A percentile compares a stretch with the other conserved stretches of the same genome.
phyloP scores from a whole-genome alignment of 2,888 invertebrate genomes.

The Orchesellides sinensis region DNA sequence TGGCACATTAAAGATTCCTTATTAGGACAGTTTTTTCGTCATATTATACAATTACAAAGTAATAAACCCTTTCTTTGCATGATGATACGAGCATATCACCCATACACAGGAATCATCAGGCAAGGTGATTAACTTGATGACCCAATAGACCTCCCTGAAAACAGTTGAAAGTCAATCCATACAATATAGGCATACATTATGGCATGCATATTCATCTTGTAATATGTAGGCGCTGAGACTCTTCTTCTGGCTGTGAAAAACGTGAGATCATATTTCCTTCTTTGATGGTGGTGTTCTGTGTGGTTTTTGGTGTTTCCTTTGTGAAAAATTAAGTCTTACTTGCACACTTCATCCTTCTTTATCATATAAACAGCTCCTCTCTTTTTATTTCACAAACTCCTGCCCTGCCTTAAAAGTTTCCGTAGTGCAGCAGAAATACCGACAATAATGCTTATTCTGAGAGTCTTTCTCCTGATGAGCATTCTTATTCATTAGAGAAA shows the following conservation, averaged over 20 bases:
- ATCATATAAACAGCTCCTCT: neutral
- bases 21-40: slow-evolving; percentile 36
- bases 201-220: neutral
- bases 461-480: no score
- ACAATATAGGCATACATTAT: neutral
- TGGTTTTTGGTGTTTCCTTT: slow-evolving; percentile 28
- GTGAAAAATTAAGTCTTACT: slow-evolving; percentile 32
- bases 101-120: slow-evolving; percentile 30
- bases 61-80: slow-evolving; percentile 8
- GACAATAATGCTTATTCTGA: neutral
- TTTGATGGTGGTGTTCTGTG: slow-evolving; percentile 22
- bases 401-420: neutral
- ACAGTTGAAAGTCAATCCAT: slow-evolving; percentile 33
- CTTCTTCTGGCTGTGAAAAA: no score
- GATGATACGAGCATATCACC: neutral
- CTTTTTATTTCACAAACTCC: neutral
- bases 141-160: slow-evolving; percentile 50
- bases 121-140: slow-evolving; percentile 54
- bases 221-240: slow-evolving; percentile 22
- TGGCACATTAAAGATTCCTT: slow-evolving; percentile 39
- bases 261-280: slow-evolving; percentile 41
- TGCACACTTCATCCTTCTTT: neutral
- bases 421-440: neutral
- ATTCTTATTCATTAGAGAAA: no score
- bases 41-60: slow-evolving; percentile 16